Percentiles rank a stretch among this genome's conserved stretches.
Evolutionary conservation across 2,113 vertebrate genomes (phyloP).

Genomic region (Grus americana): DNA sequence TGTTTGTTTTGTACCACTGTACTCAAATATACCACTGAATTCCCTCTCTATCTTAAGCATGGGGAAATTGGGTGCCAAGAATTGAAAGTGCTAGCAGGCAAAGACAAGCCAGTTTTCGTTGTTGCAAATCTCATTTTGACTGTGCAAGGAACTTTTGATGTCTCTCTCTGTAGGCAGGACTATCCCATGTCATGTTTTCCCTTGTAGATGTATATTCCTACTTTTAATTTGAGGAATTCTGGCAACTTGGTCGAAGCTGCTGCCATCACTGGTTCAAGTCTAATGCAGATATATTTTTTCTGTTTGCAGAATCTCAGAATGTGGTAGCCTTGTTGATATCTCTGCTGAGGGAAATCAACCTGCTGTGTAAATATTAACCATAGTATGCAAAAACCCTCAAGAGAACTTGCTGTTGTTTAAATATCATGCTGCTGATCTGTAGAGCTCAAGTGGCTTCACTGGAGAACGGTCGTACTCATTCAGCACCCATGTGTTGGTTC

Average conservation of each 20-base stretch:
- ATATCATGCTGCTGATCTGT: neutral
- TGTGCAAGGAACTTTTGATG: neutral
- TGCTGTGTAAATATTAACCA: neutral
- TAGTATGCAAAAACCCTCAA: neutral
- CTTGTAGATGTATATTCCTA: neutral
- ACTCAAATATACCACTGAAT: neutral
- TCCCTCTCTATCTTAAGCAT: neutral
- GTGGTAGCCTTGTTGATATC: neutral
- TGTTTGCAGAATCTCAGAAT: neutral
- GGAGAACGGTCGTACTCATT: fast-evolving
- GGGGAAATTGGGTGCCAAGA: neutral
- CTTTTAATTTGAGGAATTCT: neutral
- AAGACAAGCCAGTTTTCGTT: neutral
- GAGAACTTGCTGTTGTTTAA: neutral
- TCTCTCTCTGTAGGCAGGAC: neutral
- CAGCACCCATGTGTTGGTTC: neutral
- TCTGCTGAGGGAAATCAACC: neutral
- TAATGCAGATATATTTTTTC: neutral
- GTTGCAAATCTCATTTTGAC: neutral
- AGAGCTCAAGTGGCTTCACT: neutral
- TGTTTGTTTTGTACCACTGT: neutral
- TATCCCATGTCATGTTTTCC: neutral
- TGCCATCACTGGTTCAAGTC: neutral
- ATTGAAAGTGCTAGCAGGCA: neutral
- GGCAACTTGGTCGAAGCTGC: neutral